These are phyloP conservation scores for Oryzias curvinotus DNA, from an alignment of 2,113 vertebrate species.

Conservation along the genomic window DNA sequence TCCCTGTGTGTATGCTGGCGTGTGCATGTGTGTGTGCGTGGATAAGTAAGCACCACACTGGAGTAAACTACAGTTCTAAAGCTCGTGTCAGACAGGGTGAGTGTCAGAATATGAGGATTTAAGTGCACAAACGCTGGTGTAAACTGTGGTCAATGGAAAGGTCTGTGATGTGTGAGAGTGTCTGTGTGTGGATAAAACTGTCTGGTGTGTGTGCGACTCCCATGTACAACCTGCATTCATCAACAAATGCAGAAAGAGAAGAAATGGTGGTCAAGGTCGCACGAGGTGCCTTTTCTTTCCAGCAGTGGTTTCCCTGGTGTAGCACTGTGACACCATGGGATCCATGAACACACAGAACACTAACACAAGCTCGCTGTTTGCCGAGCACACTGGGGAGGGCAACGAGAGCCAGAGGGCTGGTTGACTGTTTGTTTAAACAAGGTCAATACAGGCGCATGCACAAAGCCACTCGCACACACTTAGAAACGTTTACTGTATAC, in stretches of 20 bases:
- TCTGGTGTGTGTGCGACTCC: constrained; percentile 14
- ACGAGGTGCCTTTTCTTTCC: constrained; percentile 57
- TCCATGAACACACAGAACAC: constrained; percentile 19
- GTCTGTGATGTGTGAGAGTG: constrained; percentile 1
- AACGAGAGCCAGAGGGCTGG: constrained; percentile 70
- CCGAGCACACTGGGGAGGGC: constrained; percentile 67
- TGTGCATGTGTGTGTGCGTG: constrained; percentile 22
- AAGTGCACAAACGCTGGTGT: constrained; percentile 28
- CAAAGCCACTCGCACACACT: constrained; percentile 35
- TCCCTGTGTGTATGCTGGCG: constrained; percentile 56
- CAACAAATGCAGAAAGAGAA: constrained; percentile 80
- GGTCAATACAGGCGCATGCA: constrained; percentile 62
- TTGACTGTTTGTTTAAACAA: constrained; percentile 80
- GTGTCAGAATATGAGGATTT: constrained; percentile 31
- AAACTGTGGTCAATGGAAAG: constrained; percentile 31
- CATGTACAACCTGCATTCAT: no score
- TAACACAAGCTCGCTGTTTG: constrained; percentile 59
- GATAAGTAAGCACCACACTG: constrained; percentile 23
- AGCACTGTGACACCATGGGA: constrained; percentile 43
- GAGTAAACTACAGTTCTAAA: constrained; percentile 51
- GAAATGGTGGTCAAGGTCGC: constrained; percentile 84
- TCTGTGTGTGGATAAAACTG: constrained; percentile 9
- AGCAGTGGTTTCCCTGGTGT: constrained; percentile 48
- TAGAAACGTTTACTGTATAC: constrained; percentile 64
- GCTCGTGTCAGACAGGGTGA: constrained; percentile 21